phyloP scores from a whole-genome alignment of 2,113 vertebrate genomes.

The Elachura formosa region DNA sequence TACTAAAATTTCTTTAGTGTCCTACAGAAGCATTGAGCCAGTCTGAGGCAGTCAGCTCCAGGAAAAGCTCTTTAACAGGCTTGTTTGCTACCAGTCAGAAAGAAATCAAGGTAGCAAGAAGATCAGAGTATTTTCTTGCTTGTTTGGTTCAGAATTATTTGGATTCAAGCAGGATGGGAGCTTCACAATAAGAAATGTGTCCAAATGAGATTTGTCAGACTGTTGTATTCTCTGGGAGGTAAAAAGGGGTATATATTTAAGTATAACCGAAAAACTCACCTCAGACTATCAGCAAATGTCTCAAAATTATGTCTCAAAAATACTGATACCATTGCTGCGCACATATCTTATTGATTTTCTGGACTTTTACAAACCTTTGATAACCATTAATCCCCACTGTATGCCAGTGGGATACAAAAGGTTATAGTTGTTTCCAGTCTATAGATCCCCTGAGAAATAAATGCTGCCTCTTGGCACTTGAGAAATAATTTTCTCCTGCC shows the following conservation, averaged over 20 bases:
- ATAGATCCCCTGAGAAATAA: not conserved
- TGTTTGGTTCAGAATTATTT: not conserved
- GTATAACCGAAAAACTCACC: not conserved
- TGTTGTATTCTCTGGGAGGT: not conserved
- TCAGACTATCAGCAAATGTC: not conserved
- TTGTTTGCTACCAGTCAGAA: not conserved
- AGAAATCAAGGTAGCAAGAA: not conserved
- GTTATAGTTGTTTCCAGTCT: not conserved
- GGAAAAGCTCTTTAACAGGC: not conserved
- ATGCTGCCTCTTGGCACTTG: not conserved
- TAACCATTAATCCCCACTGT: not conserved
- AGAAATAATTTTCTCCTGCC: conserved; percentile 20
- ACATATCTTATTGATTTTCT: not conserved
- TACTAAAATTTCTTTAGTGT: not conserved
- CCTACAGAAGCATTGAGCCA: not conserved
- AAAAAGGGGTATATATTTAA: not conserved
- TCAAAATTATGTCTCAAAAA: not conserved
- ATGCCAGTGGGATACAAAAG: not conserved
- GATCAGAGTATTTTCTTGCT: not conserved
- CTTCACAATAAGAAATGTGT: not conserved
- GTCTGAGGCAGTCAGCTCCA: not conserved
- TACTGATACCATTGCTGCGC: not conserved
- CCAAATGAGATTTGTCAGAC: not conserved
- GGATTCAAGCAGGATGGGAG: not conserved
- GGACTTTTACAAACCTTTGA: not conserved